Evolutionary conservation across 2,113 vertebrate genomes (phyloP), one percentile per base, ranked within the genome.

Genomic region (Kobus ellipsiprymnus): DNA sequence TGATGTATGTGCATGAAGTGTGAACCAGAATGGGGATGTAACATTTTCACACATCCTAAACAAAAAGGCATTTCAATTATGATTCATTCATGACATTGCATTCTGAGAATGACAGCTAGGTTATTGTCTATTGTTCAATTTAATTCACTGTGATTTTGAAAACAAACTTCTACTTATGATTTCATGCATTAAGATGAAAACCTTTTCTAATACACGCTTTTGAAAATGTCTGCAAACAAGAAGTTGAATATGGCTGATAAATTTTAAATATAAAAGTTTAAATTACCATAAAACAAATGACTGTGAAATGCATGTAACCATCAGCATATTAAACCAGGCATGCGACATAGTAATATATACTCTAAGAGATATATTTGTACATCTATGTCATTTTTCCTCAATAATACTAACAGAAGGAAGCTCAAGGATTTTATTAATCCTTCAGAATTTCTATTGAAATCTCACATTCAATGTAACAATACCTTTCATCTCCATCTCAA

Each of bases 401-500:
- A 94, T 93, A 97, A 96, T 93, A 67, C 92, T 97, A 96, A 57
- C 97, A 97, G 84, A 94, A 95, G 48, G 60, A 36, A 91, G 46
- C 16, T 89, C 95, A 96, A 97, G 94, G 97, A 97, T 97, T 96
- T 97, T 98, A 96, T 95, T 95, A 98, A 98, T 97, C 96, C 97
- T 96, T 98, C 29, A 17, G 67, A 97, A 95, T 97, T 88, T 98
- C 90, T 96, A 93, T 25, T 97, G 98, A 84, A 96, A 81, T 80
- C 15, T 97, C 96, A 98, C 29, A 80, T 93, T 93, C 71, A 92
- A 82, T 81, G 21, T 90, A 92, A 98, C 98, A 98, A 97, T 99
- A 99, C 99, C 99, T 99, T 99, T 99, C 97, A 99, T 98, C 99
- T 99, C 99, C 98, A 99, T 98, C 98, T 99, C 99, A 93, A 99